These are phyloP conservation scores for Cisticola juncidis DNA, from an alignment of 2,113 vertebrate species.

Conservation along the genomic window DNA sequence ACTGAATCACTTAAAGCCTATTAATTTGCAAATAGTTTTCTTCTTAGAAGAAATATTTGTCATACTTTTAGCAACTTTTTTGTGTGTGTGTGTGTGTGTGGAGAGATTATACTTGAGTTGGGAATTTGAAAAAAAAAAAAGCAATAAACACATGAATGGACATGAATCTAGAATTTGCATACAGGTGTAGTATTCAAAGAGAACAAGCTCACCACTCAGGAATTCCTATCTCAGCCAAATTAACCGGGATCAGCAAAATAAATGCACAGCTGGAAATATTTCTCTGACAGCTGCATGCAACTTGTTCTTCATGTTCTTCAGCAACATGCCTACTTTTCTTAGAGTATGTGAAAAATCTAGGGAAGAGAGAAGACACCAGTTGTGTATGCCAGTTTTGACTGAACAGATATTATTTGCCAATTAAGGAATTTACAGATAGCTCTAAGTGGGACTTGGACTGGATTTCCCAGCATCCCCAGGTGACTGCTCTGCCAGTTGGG, in stretches of 20 bases:
- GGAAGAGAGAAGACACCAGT: neutral
- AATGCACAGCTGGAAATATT: slow-evolving; percentile 8
- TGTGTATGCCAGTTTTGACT: neutral
- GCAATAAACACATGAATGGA: neutral
- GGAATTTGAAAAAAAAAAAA: neutral
- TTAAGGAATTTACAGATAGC: neutral
- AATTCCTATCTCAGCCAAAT: slow-evolving; percentile 46
- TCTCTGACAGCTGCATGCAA: slow-evolving; percentile 28
- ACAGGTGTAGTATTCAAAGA: slow-evolving; percentile 44
- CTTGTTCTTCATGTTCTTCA: neutral
- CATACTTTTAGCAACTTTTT: neutral
- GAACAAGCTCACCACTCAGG: slow-evolving; percentile 21
- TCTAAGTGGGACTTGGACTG: neutral
- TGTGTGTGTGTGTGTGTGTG: neutral
- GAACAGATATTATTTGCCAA: neutral
- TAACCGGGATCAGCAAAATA: slow-evolving; percentile 27
- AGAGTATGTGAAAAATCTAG: neutral
- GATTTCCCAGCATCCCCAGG: neutral
- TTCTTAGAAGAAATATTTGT: neutral
- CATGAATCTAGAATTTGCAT: slow-evolving; percentile 36
- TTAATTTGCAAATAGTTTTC: neutral
- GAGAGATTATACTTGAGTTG: neutral
- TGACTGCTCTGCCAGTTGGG: neutral
- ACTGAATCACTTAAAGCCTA: neutral
- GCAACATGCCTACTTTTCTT: neutral